A percentile compares a stretch with the other conserved stretches of the same genome.
phyloP scores from a whole-genome alignment of 1,140 invertebrate species.

The Lordiphosa clarofinis region DNA sequence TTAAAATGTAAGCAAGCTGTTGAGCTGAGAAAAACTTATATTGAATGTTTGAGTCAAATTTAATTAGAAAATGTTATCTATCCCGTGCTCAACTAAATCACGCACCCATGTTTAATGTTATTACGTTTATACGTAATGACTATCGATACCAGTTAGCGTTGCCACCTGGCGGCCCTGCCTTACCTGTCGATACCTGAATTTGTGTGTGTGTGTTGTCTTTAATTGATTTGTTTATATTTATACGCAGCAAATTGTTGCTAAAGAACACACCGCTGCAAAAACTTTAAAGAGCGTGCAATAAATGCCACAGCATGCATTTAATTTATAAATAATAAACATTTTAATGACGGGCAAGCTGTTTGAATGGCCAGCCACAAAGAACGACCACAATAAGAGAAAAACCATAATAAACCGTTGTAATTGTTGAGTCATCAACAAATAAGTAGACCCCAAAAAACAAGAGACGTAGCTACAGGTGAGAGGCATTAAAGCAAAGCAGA shows the following conservation, averaged over 20 bases:
- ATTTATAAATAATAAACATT: background rate
- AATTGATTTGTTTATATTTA: conserved; percentile 54
- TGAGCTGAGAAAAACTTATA: no score
- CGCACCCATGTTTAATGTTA: background rate
- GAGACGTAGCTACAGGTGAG: conserved; percentile 53
- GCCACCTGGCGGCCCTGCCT: conserved; percentile 1
- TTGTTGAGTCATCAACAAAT: conserved; percentile 64
- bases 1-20: no score
- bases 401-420: conserved; percentile 20
- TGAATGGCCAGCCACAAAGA: conserved; percentile 25
- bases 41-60: no score
- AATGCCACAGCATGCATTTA: conserved; percentile 37
- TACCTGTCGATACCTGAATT: conserved; percentile 1
- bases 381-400: conserved; percentile 1
- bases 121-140: background rate
- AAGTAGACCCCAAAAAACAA: conserved; percentile 22
- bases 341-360: background rate
- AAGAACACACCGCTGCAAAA: conserved; percentile 17
- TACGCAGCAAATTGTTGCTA: conserved; percentile 29
- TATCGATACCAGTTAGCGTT: conserved; percentile 1
- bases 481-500: conserved; percentile 28
- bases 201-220: conserved; percentile 6
- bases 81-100: background rate
- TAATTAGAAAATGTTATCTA: no score
- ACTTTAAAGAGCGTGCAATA: background rate